A percentile compares a stretch with the other conserved stretches of the same genome.
phyloP scores from a whole-genome alignment of 2,888 invertebrate species.

The Torymus tubicola region DNA sequence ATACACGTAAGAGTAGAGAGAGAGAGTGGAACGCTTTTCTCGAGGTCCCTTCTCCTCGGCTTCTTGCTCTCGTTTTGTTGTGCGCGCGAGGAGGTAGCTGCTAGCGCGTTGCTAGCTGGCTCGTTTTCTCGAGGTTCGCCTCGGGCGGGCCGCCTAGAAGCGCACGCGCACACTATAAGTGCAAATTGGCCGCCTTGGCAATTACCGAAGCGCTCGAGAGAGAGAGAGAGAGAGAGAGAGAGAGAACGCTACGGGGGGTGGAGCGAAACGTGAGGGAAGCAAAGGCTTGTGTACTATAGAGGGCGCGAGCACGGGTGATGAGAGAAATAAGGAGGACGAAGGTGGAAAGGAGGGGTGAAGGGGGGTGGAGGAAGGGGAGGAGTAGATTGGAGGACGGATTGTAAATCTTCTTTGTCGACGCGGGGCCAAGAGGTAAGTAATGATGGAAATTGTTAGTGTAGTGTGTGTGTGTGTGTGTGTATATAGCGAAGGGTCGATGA shows the following conservation, averaged over 20 bases:
- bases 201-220: slow-evolving; percentile 36
- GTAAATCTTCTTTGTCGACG: neutral
- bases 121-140: neutral
- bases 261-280: neutral
- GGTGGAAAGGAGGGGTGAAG: neutral
- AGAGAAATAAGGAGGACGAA: neutral
- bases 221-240: neutral
- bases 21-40: neutral
- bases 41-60: neutral
- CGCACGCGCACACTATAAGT: slow-evolving; percentile 41
- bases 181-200: slow-evolving; percentile 54
- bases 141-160: slow-evolving; percentile 13
- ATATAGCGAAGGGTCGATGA: no score
- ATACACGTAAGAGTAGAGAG: no score
- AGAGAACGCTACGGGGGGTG: slow-evolving; percentile 1
- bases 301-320: neutral
- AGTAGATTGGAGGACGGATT: neutral
- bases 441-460: neutral
- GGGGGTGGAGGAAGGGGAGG: neutral
- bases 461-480: no score
- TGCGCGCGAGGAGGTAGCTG: neutral
- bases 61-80: slow-evolving; percentile 43
- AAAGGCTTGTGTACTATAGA: neutral
- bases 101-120: neutral
- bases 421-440: neutral